Evolutionary conservation across 2,888 invertebrate species (phyloP).

Genomic region (Buathra laborator): DNA sequence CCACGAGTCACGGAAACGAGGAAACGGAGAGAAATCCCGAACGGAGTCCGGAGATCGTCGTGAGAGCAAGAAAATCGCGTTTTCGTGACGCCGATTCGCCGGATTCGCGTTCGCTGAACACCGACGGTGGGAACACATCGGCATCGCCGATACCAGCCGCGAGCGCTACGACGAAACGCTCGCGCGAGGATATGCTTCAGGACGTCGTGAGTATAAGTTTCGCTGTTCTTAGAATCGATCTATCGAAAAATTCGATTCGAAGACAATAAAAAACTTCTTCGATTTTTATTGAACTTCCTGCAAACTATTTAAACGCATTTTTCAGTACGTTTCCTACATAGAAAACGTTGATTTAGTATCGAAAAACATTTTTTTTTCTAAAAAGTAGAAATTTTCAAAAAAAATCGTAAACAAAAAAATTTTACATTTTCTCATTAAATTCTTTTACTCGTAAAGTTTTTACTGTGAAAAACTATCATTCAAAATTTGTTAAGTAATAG

Average conservation of each 20-base stretch:
- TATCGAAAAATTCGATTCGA: background rate
- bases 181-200: conserved; percentile 88
- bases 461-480: too few relatives aligned
- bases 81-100: conserved; percentile 84
- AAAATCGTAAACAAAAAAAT: too few relatives aligned
- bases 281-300: too few relatives aligned
- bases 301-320: too few relatives aligned
- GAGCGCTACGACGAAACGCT: conserved; percentile 83
- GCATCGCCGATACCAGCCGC: conserved; percentile 75
- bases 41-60: conserved; percentile 80
- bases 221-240: too few relatives aligned
- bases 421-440: too few relatives aligned
- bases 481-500: too few relatives aligned
- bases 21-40: conserved; percentile 77
- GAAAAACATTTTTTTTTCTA: too few relatives aligned
- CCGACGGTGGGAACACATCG: conserved; percentile 76
- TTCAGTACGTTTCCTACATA: too few relatives aligned
- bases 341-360: too few relatives aligned
- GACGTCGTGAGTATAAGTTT: conserved; percentile 87
- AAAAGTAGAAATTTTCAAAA: too few relatives aligned
- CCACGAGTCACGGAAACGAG: conserved; percentile 73
- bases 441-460: too few relatives aligned
- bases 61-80: conserved; percentile 82
- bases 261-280: conserved; percentile 34
- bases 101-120: conserved; percentile 74